phyloP scores from a whole-genome alignment of 2,888 invertebrate genomes.

The Fissipunctia ypsillon region DNA sequence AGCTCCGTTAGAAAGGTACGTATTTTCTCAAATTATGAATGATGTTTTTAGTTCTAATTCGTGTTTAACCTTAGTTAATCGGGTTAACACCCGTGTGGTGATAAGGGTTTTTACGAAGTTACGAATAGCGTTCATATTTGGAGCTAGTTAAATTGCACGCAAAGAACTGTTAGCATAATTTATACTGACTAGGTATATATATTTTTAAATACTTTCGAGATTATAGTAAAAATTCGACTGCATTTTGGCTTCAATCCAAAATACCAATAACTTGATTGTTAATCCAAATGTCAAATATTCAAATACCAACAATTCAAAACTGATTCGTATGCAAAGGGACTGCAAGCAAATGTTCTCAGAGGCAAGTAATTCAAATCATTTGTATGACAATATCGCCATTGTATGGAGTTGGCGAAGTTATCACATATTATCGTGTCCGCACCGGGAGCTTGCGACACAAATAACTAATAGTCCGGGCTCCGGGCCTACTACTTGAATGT shows the following conservation, averaged over 20 bases:
- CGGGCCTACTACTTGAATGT: slow-evolving; percentile 66
- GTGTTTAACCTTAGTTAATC: slow-evolving; percentile 16
- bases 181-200: too few species aligned
- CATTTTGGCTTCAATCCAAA: neutral
- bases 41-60: slow-evolving; percentile 34
- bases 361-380: slow-evolving; percentile 66
- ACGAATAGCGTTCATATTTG: neutral
- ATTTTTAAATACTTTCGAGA: neutral
- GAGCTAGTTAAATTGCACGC: neutral
- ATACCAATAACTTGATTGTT: neutral
- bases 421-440: slow-evolving; percentile 73
- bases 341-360: slow-evolving; percentile 39
- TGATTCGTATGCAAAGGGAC: slow-evolving; percentile 43
- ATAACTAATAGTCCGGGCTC: slow-evolving; percentile 69
- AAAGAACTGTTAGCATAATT: neutral
- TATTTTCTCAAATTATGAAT: slow-evolving; percentile 49
- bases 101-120: slow-evolving; percentile 14
- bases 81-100: too few species aligned
- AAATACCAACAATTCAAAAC: slow-evolving; percentile 21
- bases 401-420: slow-evolving; percentile 70
- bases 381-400: slow-evolving; percentile 74
- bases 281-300: neutral
- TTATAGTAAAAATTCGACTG: neutral
- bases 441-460: slow-evolving; percentile 66
- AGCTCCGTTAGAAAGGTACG: slow-evolving; percentile 36